Conservation (phyloP, 2,888 invertebrate genomes). For the Lasioglossum lativentre region DNA sequence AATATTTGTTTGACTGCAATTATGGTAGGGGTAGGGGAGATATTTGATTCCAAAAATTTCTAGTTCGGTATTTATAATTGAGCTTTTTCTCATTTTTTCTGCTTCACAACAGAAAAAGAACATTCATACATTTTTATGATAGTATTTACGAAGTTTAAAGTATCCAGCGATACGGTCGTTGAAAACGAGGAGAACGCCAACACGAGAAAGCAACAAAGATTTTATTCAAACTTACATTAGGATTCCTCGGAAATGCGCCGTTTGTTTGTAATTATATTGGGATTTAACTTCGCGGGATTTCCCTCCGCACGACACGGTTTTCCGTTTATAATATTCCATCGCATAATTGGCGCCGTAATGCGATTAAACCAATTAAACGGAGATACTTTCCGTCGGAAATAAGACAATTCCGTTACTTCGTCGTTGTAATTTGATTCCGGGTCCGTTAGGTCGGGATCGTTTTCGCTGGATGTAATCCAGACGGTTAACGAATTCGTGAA, state of each 20-base stretch:
- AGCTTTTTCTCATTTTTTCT: no score
- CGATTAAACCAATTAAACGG: conserved; percentile 8
- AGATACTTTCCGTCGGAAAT: neutral
- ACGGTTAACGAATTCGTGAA: conserved; percentile 33
- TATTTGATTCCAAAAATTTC: no score
- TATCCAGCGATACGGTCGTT: neutral
- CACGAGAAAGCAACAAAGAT: neutral
- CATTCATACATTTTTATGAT: neutral
- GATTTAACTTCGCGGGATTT: neutral
- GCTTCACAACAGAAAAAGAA: no score
- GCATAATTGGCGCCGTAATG: neutral
- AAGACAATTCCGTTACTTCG: conserved; percentile 5
- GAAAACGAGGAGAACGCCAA: neutral
- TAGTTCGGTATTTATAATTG: no score
- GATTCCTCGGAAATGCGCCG: neutral
- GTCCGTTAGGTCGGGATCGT: conserved; percentile 43
- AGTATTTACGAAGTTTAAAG: neutral
- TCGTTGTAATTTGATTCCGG: conserved; percentile 29
- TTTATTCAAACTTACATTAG: neutral
- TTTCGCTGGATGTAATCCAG: conserved; percentile 24
- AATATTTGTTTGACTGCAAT: neutral
- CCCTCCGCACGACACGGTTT: neutral
- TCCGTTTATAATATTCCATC: neutral
- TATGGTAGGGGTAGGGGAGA: no score
- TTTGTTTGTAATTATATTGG: neutral